Base-by-base conservation (phyloP, 1,140 invertebrate species). In the Marisa cornuarietis region DNA sequence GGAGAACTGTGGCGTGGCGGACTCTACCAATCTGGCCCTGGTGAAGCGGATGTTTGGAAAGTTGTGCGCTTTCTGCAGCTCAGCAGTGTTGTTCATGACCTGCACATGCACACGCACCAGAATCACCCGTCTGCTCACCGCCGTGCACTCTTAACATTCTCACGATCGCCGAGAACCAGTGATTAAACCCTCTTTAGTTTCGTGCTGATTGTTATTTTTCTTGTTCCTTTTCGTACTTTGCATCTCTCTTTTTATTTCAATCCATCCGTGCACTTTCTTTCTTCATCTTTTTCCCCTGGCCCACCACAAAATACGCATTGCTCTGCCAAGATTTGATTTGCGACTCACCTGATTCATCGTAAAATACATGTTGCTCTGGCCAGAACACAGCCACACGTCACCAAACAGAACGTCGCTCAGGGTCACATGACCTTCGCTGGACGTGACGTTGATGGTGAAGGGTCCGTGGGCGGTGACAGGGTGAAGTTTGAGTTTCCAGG, bases 341-440 rank as follows among this genome's bases (percentile, higher is more conserved):
- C 54, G 26, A 7, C 73, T 81, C 74, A 83, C 84, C 81, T 76
- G 31, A 18, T 61, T 65, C 18, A 84, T 42, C 11, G 79, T 83
- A 52, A 87, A 85, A 54, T 85, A 72, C 88, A 90, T 90, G 74
- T 90, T 89, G 63, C 87, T 89, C 69, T 89, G 88, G 51, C 88
- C 88, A 16, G 85, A 86, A 79, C 88, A 90, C 7, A 90, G 51
- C 87, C 87, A 90, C 9, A 90, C 88, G 79, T 89, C 88, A 11
- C 88, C 88, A 83, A 90, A 90, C 62, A 87, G 62, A 20, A 89
- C 87, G 82, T 87, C 83, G n/a, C 66, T 79, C 7, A 87, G 65
- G 22, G 22, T 73, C 61, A 81, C 80, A 7, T 71, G 66, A 20
- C 49, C 76, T 10, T 69, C 61, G 1, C 74, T 68, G 7, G 80